Conservation (phyloP, 2,113 vertebrate species). For the Microcebus griseorufus region DNA sequence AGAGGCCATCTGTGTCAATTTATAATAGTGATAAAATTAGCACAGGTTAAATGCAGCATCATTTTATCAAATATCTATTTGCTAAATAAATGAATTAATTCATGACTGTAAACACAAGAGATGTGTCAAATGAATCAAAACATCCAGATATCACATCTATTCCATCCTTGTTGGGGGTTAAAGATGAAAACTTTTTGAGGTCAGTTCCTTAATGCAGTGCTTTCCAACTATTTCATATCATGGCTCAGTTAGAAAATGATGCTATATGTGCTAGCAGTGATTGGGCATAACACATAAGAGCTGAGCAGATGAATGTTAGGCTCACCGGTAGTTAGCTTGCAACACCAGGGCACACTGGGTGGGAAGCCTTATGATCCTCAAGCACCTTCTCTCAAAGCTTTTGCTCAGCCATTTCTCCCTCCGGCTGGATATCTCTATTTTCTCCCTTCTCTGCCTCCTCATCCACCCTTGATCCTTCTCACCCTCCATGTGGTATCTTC, state of each 20-base stretch:
- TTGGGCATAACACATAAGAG: background rate
- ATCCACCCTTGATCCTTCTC: background rate
- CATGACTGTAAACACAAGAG: background rate
- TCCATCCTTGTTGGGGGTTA: background rate
- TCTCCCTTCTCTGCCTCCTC: background rate
- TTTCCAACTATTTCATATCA: background rate
- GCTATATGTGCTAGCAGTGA: background rate
- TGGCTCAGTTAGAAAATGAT: background rate
- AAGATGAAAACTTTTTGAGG: background rate
- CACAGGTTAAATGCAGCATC: background rate
- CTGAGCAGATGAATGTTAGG: background rate
- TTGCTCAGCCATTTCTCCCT: background rate
- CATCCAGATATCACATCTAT: background rate
- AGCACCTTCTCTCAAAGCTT: background rate
- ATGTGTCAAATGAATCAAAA: background rate
- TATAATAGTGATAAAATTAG: background rate
- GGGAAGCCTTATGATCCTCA: background rate
- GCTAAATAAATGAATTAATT: background rate
- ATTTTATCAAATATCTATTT: background rate
- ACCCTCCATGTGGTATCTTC: background rate
- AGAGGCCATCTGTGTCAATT: background rate
- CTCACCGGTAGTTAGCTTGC: background rate
- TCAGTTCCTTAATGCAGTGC: background rate
- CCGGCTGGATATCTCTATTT: background rate
- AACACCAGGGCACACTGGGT: rapidly evolving